Base-by-base conservation (phyloP, 1,140 invertebrate genomes). In the Caerostris extrusa region DNA sequence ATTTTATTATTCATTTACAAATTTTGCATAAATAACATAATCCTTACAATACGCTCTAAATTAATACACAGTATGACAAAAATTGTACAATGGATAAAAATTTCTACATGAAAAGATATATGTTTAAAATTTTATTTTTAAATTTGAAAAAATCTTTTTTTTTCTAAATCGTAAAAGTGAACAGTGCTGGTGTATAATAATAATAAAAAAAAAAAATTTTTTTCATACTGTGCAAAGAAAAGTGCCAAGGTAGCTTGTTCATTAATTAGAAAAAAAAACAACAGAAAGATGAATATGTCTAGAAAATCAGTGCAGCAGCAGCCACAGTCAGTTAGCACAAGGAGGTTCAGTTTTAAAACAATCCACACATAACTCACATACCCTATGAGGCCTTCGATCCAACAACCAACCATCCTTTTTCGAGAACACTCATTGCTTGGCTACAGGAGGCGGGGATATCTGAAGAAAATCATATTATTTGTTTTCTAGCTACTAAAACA, bases 391-490 rank as follows among this genome's bases (percentile, higher is more conserved):
- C 56, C 53, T 83, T 56, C 82, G 57, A n/a, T 56, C 55, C 82
- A 83, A 57, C 53, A 77, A 77, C 34, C 34, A 34, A 34, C 34
- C 55, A 83, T 56, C 58, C 85, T 14, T 53, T 50, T 87, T 58
- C 6, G n/a, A 87, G n/a, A 8, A 34, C 64, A 89, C n/a, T 55
- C 61, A 56, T 64, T 89, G 71, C 87, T 50, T 89, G 34, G 87
- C n/a, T 69, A 89, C 87, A n/a, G 87, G 87, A 56, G 60, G 58
- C 12, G 87, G 58, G 69, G 87, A 69, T 55, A 89, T 89, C 87
- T 89, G 87, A 89, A 89, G 87, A 89, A 89, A 89, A 89, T 69
- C 6, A 69, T 14, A 89, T 64, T 71, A 89, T 69, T 89, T 67
- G 87, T 69, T 50, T 77, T 89, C 87, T 89, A 89, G 53, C 60